A percentile compares a stretch with the other conserved stretches of the same genome.
Conservation (phyloP, 2,888 invertebrate species). For the Mesoligia furuncula region DNA sequence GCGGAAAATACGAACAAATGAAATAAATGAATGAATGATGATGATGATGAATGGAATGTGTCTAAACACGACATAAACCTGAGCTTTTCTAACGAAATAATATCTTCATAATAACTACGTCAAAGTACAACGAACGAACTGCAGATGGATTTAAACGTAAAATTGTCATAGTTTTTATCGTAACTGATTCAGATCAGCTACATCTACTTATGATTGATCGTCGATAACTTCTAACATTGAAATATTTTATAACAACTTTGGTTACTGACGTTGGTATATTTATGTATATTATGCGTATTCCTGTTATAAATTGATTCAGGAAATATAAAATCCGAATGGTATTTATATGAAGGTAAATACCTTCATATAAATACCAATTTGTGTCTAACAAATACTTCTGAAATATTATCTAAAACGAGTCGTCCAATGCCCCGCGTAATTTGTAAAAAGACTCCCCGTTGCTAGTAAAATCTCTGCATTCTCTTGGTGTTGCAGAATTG, state of each 20-base stretch:
- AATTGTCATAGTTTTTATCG: constrained; percentile 29
- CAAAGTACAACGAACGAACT: constrained; percentile 18
- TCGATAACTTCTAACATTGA: constrained; percentile 7
- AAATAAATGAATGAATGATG: no score
- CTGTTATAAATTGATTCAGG: not conserved
- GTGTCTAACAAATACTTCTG: no score
- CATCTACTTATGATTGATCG: constrained; percentile 21
- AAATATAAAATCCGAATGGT: not conserved
- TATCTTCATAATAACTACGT: no score
- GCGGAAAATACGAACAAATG: no score
- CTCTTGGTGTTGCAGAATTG: no score
- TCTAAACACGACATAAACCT: not conserved
- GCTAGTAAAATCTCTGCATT: no score
- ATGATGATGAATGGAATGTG: no score
- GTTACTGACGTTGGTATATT: not conserved
- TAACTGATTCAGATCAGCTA: constrained; percentile 22
- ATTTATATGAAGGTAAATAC: no score
- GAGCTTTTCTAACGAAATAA: not conserved
- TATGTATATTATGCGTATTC: not conserved
- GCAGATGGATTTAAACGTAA: constrained; percentile 13
- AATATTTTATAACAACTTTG: not conserved
- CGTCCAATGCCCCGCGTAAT: no score
- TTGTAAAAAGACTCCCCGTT: no score
- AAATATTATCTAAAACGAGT: no score
- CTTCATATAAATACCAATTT: no score